Evolutionary conservation across 2,113 vertebrate genomes (phyloP).

Genomic region (Myiozetetes cayanensis): DNA sequence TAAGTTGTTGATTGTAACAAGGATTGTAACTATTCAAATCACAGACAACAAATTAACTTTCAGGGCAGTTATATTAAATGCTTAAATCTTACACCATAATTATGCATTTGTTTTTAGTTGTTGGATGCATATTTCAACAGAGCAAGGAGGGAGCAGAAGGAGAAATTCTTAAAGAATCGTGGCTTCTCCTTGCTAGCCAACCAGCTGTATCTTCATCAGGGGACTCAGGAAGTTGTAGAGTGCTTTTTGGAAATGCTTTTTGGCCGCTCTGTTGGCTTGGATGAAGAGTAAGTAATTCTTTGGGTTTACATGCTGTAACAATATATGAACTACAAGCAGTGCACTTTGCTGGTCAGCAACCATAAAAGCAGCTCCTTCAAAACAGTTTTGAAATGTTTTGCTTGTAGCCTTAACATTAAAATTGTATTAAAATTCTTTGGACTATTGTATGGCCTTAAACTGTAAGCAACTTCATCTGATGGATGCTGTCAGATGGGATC

Average conservation of each 20-base stretch:
- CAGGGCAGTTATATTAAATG: not conserved
- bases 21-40: not conserved
- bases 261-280: conserved; percentile 83
- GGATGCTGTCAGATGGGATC: not conserved
- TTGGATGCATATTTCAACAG: conserved; percentile 94
- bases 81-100: not conserved
- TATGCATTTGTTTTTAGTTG: conserved; percentile 77
- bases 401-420: not conserved
- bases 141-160: conserved; percentile 93
- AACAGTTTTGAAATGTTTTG: not conserved
- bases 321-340: not conserved
- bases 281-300: conserved; percentile 88
- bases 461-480: not conserved
- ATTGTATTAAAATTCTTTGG: not conserved
- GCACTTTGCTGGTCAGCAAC: not conserved
- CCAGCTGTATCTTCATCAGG: conserved; percentile 94
- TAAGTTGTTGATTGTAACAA: not conserved
- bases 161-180: conserved; percentile 95
- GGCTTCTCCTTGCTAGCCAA: conserved; percentile 97
- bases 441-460: not conserved
- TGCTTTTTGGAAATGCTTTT: conserved; percentile 94
- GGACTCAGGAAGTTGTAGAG: conserved; percentile 88
- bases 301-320: not conserved
- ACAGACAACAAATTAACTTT: not conserved
- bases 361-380: not conserved